Evolutionary conservation across 2,888 invertebrate genomes (phyloP).

Genomic region (Lordiphosa andalusiaca): DNA sequence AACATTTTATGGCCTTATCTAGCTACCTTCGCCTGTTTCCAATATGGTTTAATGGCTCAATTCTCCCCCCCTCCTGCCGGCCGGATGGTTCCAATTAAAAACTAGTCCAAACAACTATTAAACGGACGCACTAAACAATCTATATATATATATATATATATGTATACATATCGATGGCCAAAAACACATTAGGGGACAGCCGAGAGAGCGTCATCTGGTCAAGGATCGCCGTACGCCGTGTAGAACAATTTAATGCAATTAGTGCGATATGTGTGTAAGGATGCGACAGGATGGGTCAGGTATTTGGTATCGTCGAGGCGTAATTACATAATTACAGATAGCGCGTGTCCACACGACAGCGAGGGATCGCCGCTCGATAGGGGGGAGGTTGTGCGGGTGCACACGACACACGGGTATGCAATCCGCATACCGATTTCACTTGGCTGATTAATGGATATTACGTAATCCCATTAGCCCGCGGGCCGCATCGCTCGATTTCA

Average conservation of each 20-base stretch:
- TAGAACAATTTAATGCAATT: conserved; percentile 70
- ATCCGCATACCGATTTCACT: conserved; percentile 42
- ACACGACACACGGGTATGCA: conserved; percentile 26
- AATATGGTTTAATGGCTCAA: neutral
- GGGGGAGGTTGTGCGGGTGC: conserved; percentile 1
- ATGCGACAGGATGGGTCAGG: conserved; percentile 23
- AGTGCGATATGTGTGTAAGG: conserved; percentile 57
- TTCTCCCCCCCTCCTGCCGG: no score
- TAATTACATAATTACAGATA: conserved; percentile 47
- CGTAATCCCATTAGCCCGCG: conserved; percentile 61
- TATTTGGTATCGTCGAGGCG: conserved; percentile 38
- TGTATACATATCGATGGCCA: neutral
- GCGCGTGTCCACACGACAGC: conserved; percentile 48
- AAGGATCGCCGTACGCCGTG: conserved; percentile 45
- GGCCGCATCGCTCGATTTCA: conserved; percentile 8
- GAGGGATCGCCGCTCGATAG: neutral
- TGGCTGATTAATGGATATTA: conserved; percentile 70
- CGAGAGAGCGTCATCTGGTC: conserved; percentile 56
- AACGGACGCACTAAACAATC: conserved; percentile 14
- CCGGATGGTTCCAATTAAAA: conserved; percentile 31
- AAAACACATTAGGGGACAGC: conserved; percentile 1
- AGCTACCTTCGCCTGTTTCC: neutral
- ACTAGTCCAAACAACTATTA: conserved; percentile 23
- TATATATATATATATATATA: no score
- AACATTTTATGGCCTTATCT: neutral